Percentiles rank a stretch among this genome's conserved stretches.
phyloP scores from a whole-genome alignment of 2,797 vertebrate species.

The Mus spretus region DNA sequence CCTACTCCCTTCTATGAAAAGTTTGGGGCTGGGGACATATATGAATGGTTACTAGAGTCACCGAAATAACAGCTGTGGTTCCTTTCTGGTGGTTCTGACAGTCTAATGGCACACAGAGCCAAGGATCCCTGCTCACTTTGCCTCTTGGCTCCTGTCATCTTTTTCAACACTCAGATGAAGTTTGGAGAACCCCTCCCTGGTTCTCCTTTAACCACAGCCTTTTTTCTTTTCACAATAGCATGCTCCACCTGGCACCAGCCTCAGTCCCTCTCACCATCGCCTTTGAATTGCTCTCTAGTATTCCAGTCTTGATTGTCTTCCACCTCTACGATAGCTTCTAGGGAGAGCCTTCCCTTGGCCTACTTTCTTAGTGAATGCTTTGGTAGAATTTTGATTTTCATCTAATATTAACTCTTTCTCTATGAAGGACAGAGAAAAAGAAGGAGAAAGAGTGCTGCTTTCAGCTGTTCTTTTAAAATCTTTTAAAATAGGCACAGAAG shows the following conservation, averaged over 20 bases:
- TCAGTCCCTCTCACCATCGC: not conserved
- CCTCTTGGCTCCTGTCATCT: not conserved
- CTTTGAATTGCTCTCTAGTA: conserved; percentile 71
- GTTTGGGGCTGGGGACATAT: not conserved
- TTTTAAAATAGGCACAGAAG: not conserved
- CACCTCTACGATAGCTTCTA: conserved; percentile 63
- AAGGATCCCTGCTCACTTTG: not conserved
- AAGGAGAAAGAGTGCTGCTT: conserved; percentile 26
- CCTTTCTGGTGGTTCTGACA: conserved; percentile 11
- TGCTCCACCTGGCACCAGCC: not conserved
- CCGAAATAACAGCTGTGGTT: not conserved
- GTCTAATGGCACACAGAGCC: not conserved
- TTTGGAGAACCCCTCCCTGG: conserved; percentile 23
- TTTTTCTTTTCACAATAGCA: conserved; percentile 29
- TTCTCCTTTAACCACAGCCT: conserved; percentile 52
- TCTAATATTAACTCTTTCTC: conserved; percentile 73
- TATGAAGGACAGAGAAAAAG: conserved; percentile 38
- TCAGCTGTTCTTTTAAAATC: conserved; percentile 64
- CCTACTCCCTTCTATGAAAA: conserved; percentile 22
- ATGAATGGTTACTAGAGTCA: conserved; percentile 23
- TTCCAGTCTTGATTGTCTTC: conserved; percentile 74
- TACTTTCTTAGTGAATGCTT: conserved; percentile 72
- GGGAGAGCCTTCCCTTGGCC: conserved; percentile 55
- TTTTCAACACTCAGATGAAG: conserved; percentile 16
- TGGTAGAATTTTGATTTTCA: conserved; percentile 71